Evolutionary conservation across 2,113 vertebrate genomes (phyloP).

Genomic region (Sphaerodactylus townsendi): DNA sequence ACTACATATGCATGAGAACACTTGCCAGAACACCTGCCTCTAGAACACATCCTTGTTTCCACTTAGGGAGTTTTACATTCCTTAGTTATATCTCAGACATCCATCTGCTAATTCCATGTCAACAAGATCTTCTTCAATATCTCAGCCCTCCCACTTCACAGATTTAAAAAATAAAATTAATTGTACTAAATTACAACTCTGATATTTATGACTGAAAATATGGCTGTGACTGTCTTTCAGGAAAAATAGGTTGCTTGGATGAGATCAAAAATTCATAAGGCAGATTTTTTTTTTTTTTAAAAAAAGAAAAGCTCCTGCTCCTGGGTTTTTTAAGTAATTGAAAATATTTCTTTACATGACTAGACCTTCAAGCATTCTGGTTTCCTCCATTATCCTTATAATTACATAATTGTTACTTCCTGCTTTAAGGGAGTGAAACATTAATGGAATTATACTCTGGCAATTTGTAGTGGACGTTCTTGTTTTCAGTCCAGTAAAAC

Average conservation of each 20-base stretch:
- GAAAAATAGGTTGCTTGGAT: conserved; percentile 64
- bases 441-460: conserved; percentile 64
- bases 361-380: conserved; percentile 72
- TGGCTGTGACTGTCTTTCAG: conserved; percentile 56
- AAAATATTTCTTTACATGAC: conserved; percentile 77
- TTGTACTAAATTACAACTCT: conserved; percentile 69
- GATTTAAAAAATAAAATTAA: conserved; percentile 57
- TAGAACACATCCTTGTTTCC: no score
- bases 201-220: conserved; percentile 66
- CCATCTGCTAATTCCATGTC: background rate
- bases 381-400: conserved; percentile 67
- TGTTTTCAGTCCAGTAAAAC: conserved; percentile 41
- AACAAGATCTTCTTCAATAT: conserved; percentile 57
- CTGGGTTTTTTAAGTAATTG: conserved; percentile 78
- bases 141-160: conserved; percentile 58
- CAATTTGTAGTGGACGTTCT: conserved; percentile 59
- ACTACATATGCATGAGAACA: no score
- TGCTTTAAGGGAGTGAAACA: conserved; percentile 68
- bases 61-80: background rate
- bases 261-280: conserved; percentile 73
- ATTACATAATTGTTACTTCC: conserved; percentile 70
- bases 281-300: conserved; percentile 70
- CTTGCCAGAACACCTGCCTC: no score
- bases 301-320: conserved; percentile 69
- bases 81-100: background rate